Base-by-base conservation (phyloP, 1,140 invertebrate genomes). In the Tribolium castaneum region DNA sequence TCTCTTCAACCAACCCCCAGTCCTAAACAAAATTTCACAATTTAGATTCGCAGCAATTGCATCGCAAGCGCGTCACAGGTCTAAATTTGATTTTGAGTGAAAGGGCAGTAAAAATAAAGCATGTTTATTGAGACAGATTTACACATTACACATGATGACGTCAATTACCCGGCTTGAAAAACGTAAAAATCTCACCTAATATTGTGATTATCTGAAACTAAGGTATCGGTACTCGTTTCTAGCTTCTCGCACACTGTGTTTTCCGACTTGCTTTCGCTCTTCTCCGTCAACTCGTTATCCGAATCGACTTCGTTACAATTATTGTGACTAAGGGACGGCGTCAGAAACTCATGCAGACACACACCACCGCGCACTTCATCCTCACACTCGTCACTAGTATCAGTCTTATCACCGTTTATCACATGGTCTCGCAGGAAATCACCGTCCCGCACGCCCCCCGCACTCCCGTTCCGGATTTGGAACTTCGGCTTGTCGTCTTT, bases 161-260 rank as follows among this genome's bases (percentile, higher is more conserved):
- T 10, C 9, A 39, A 39, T 39, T 39, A 10, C 1, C 34, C 34
- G 6, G 34, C 34, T 39, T 39, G 9, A 39, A 39, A 39, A 39
- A 7, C 12, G 7, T 3, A 56, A n/a, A 16, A 5, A 14, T 73
- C 81, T 83, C 70, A 84, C 83, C 80, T 78, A 70, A 70, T 50
- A 62, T 77, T 70, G 2, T 78, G 12, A 49, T 82, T 76, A 13
- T 86, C 85, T 49, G 86, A 84, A 54, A 88, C 87, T 73, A 88
- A 80, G 34, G 88, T 89, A 74, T 89, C 88, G 14, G 88, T 88
- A 80, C 87, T 89, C 10, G 87, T 89, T 78, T 89, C 87, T 49
- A 87, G 71, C 7, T 50, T 82, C 77, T 19, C 30, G 19, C 72
- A 77, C 7, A 80, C 13, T 59, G 78, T 78, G 50, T 79, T 80